Base-by-base conservation (phyloP, 1,140 invertebrate species). In the Bombus sylvicola region DNA sequence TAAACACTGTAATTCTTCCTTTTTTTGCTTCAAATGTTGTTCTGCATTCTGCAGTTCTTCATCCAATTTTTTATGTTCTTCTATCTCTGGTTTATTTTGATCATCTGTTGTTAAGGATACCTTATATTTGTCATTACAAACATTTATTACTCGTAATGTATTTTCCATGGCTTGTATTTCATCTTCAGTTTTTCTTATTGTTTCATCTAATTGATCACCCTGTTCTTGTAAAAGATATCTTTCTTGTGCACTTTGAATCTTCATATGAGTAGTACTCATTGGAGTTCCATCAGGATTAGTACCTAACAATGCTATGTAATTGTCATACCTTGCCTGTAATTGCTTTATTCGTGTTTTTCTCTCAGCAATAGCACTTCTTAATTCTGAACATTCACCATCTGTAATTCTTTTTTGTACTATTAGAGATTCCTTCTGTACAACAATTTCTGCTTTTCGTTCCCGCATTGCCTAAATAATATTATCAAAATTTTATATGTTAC, bases 151-250 rank as follows among this genome's bases (percentile, higher is more conserved):
- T 53, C 96, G 96, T 83, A 98, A 91, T 25, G 97, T 97, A 90
- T 97, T 97, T 93, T 98, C 97, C 94, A 97, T 96, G 53, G 97
- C 97, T 34, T 96, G 94, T 84, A 97, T 97, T 93, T 98, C 97
- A 53, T 96, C 94, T 94, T 97, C 97, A 37, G 96, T 96, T 90
- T 96, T 96, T 86, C 95, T 94, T 31, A 97, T 97, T 75, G 96
- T 96, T 5, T 95, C 95, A 92, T 98, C 97, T 85, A 97, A 94
- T 71, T 96, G 93, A 88, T 97, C 97, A n/a, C 97, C 97, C 89
- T 96, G 95, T 91, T 97, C 96, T 90, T 97, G 96, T 34, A 98
- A 91, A 87, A 97, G 95, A 66, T 96, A 96, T 68, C 96, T 96
- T 86, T 97, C 97, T 93, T 97, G 97, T 3, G 97, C 96, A 82